phyloP scores from a whole-genome alignment of 2,113 vertebrate genomes.

The Nothoprocta pentlandii region DNA sequence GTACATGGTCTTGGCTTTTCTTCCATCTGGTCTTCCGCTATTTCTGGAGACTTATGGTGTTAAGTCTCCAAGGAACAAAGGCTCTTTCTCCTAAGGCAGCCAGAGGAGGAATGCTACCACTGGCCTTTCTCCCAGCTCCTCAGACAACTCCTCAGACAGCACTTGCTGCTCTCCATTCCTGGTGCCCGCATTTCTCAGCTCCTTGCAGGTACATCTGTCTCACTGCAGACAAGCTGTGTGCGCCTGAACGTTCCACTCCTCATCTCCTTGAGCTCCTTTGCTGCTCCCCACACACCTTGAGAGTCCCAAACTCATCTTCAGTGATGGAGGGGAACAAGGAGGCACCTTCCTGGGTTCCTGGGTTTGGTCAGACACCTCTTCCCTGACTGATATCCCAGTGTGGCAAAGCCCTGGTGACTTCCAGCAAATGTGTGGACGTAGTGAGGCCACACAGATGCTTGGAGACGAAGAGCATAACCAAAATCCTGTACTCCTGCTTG shows the following conservation, averaged over 20 bases:
- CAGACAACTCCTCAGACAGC: background rate
- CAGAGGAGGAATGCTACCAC: background rate
- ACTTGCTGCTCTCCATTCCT: background rate
- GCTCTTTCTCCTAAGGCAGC: background rate
- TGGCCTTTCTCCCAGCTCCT: background rate
- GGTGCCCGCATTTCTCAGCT: background rate
- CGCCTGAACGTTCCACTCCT: background rate
- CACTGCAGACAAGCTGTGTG: background rate
- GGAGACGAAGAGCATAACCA: background rate
- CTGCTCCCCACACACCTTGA: background rate
- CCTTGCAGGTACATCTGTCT: background rate
- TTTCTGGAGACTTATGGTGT: background rate
- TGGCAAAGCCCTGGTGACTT: background rate
- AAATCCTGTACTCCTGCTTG: background rate
- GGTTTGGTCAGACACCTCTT: background rate
- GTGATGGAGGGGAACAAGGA: background rate
- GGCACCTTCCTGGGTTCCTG: too few relatives aligned
- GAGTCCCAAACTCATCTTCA: background rate
- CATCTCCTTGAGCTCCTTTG: background rate
- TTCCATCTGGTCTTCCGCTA: background rate
- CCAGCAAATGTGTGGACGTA: rapidly evolving
- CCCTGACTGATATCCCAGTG: background rate
- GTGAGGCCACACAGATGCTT: background rate
- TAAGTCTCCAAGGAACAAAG: background rate
- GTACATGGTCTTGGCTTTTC: background rate